A percentile compares a stretch with the other conserved stretches of the same genome.
Conservation (phyloP, 2,797 vertebrate species). For the Sebastes vulpes region DNA sequence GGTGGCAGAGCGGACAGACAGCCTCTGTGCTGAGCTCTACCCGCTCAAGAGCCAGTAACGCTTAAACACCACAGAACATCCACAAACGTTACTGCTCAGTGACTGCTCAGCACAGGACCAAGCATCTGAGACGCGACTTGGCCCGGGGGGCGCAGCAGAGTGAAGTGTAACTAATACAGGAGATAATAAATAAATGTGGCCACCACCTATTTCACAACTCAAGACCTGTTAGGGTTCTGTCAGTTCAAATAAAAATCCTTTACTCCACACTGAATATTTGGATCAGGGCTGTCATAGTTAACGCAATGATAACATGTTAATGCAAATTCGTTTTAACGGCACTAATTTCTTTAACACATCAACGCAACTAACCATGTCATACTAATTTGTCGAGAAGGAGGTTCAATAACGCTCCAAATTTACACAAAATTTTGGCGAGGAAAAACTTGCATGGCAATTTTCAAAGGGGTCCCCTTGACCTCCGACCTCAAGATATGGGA, state of each 20-base stretch:
- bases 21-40: slow-evolving; percentile 31
- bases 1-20: slow-evolving; percentile 61
- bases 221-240: background rate
- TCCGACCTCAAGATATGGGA: too few species aligned
- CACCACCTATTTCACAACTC: background rate
- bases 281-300: too few species aligned
- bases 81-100: slow-evolving; percentile 42
- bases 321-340: too few species aligned
- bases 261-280: background rate
- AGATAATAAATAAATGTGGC: slow-evolving; percentile 22
- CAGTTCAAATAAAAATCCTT: background rate
- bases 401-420: too few species aligned
- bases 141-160: slow-evolving; percentile 4
- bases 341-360: too few species aligned
- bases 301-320: too few species aligned
- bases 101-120: slow-evolving; percentile 26
- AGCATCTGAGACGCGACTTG: slow-evolving; percentile 23
- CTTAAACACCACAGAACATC: slow-evolving; percentile 51
- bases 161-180: slow-evolving; percentile 33
- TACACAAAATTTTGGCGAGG: too few species aligned
- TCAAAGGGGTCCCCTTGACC: too few species aligned
- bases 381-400: too few species aligned
- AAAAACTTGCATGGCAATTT: too few species aligned
- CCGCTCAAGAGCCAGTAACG: slow-evolving; percentile 43
- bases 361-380: too few species aligned